These are phyloP conservation scores for Columba guinea DNA, from an alignment of 2,797 vertebrate species.

Conservation along the genomic window DNA sequence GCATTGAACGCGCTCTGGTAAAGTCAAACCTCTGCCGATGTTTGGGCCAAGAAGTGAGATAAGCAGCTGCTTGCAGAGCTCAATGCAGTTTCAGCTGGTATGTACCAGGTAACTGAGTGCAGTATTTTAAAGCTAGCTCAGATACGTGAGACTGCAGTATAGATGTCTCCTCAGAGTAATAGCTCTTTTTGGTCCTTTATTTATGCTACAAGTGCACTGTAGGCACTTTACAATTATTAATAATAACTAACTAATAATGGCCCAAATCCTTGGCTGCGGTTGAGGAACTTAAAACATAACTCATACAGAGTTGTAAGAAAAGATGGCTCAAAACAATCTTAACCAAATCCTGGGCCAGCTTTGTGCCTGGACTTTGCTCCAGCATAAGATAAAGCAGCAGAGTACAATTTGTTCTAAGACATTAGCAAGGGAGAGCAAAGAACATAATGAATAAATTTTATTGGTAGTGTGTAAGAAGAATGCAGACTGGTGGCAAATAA, in stretches of 20 bases:
- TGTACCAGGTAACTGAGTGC: not conserved
- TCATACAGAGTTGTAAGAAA: slow-evolving; percentile 16
- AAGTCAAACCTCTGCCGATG: not conserved
- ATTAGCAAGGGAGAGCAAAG: slow-evolving; percentile 27
- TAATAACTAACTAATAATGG: slow-evolving; percentile 47
- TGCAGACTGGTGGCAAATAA: slow-evolving; percentile 47
- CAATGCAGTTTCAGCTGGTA: not conserved
- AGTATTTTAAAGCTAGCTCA: not conserved
- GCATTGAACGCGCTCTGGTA: not conserved
- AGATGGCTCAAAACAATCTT: slow-evolving; percentile 28
- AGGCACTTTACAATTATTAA: slow-evolving; percentile 12
- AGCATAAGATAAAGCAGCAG: slow-evolving; percentile 16
- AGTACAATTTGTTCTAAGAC: slow-evolving; percentile 56
- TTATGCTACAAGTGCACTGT: not conserved
- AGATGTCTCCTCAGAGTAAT: not conserved
- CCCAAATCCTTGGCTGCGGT: slow-evolving; percentile 9
- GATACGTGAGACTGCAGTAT: not conserved
- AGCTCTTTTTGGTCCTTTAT: not conserved
- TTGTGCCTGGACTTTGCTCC: slow-evolving; percentile 30
- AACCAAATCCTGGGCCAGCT: slow-evolving; percentile 41
- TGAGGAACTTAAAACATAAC: slow-evolving; percentile 7
- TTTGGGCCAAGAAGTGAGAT: not conserved
- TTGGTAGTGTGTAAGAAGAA: slow-evolving; percentile 31
- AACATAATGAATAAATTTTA: slow-evolving; percentile 50
- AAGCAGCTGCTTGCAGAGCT: not conserved